A percentile compares a stretch with the other conserved stretches of the same genome.
Evolutionary conservation across 2,888 invertebrate genomes (phyloP).

Genomic region (Cheilosia soror): DNA sequence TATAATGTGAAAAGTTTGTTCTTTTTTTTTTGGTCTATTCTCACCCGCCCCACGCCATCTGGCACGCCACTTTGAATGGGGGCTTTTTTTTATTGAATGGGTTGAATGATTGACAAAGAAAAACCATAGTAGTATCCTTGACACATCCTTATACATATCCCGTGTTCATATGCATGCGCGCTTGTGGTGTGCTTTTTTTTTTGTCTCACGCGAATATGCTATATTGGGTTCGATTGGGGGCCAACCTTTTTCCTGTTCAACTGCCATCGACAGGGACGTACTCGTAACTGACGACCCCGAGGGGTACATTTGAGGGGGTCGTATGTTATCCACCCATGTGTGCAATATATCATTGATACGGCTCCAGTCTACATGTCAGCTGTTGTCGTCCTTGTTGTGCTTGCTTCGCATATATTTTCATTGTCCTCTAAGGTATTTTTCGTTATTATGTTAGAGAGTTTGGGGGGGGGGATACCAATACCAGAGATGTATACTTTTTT

Average conservation of each 20-base stretch:
- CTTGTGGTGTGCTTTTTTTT: constrained; percentile 37
- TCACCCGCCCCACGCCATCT: neutral
- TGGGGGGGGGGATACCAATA: neutral
- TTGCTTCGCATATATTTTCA: constrained; percentile 54
- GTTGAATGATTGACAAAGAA: constrained; percentile 70
- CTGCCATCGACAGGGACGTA: constrained; percentile 60
- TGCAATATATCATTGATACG: constrained; percentile 74
- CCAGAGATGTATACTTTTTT: constrained; percentile 1
- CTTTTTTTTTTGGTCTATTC: neutral
- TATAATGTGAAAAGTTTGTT: constrained; percentile 9
- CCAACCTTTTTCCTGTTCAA: constrained; percentile 74
- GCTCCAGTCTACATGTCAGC: constrained; percentile 70
- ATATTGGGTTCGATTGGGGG: constrained; percentile 64
- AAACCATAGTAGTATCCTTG: constrained; percentile 39
- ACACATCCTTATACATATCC: constrained; percentile 32
- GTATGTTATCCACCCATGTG: constrained; percentile 66
- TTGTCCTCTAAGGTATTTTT: constrained; percentile 34
- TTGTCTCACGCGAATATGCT: constrained; percentile 65
- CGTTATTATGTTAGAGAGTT: neutral
- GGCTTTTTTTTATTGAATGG: constrained; percentile 55
- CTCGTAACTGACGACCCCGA: constrained; percentile 36
- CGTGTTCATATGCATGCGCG: constrained; percentile 6
- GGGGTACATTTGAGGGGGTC: constrained; percentile 24
- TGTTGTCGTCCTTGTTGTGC: constrained; percentile 67
- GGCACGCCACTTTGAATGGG: constrained; percentile 12